phyloP scores from a whole-genome alignment of 2,113 vertebrate species.

The Poeciliopsis occidentalis region DNA sequence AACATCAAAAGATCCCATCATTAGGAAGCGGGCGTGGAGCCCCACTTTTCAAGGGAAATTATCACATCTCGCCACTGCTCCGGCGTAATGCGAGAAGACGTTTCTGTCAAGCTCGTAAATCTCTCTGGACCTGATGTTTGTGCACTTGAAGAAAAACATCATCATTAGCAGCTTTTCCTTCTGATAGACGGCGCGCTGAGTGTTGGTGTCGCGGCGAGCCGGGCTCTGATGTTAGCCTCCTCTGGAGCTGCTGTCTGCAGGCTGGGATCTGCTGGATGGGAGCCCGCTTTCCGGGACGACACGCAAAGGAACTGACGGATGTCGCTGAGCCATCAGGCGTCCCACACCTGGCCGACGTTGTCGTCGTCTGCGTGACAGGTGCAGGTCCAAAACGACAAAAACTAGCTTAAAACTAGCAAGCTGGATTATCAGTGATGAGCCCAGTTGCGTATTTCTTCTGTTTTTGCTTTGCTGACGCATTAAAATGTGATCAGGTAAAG shows the following conservation, averaged over 20 bases:
- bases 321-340: slow-evolving; percentile 20
- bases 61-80: slow-evolving; percentile 66
- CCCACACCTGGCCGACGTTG: slow-evolving; percentile 44
- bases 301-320: slow-evolving; percentile 20
- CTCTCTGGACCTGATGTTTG: slow-evolving; percentile 78
- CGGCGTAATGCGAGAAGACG: slow-evolving; percentile 70
- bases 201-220: slow-evolving; percentile 54
- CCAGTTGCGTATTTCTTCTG: neutral
- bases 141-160: slow-evolving; percentile 76
- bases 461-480: neutral
- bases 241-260: slow-evolving; percentile 40
- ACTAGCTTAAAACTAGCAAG: neutral
- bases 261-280: slow-evolving; percentile 50
- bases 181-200: slow-evolving; percentile 62
- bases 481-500: neutral
- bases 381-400: slow-evolving; percentile 9
- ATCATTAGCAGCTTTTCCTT: slow-evolving; percentile 74
- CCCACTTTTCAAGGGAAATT: slow-evolving; percentile 75
- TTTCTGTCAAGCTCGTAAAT: slow-evolving; percentile 70
- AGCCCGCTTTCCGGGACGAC: slow-evolving; percentile 39
- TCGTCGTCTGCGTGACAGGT: slow-evolving; percentile 34
- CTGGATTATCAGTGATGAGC: neutral
- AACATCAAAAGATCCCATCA: slow-evolving; percentile 82
- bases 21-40: slow-evolving; percentile 70
- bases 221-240: slow-evolving; percentile 65